These are phyloP conservation scores for Tokudaia muenninki DNA, from an alignment of 2,797 vertebrate genomes.

Conservation along the genomic window DNA sequence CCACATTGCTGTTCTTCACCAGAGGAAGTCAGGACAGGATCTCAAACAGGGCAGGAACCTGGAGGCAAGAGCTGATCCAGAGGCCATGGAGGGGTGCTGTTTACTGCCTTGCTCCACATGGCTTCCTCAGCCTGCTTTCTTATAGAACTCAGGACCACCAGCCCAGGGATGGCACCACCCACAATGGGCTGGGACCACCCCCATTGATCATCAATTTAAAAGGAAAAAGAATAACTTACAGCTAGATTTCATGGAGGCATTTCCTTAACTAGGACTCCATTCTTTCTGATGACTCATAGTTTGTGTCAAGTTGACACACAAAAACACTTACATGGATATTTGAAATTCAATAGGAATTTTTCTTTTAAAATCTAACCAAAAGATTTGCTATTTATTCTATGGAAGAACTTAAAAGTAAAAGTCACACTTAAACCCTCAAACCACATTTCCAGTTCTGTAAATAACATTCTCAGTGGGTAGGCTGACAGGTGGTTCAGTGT, in stretches of 20 bases:
- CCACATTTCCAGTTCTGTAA: slow-evolving; percentile 39
- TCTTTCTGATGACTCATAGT: neutral
- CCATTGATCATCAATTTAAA: neutral
- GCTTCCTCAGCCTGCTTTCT: neutral
- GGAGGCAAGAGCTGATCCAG: neutral
- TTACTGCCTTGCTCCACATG: neutral
- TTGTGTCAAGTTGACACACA: neutral
- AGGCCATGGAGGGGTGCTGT: neutral
- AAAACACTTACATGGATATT: neutral
- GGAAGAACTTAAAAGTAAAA: slow-evolving; percentile 13
- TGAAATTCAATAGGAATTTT: neutral
- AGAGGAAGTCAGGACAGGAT: neutral
- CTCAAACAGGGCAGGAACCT: neutral
- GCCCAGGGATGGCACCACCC: neutral
- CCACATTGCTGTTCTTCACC: neutral
- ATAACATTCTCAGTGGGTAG: neutral
- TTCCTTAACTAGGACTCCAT: neutral
- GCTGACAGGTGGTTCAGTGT: neutral
- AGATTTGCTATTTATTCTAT: neutral
- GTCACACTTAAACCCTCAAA: slow-evolving; percentile 41
- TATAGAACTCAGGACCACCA: neutral
- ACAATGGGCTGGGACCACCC: neutral
- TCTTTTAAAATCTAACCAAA: neutral
- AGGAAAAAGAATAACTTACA: neutral
- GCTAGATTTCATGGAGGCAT: neutral